Evolutionary conservation across 2,888 invertebrate species (phyloP).

Genomic region (Temnothorax rugatulus): DNA sequence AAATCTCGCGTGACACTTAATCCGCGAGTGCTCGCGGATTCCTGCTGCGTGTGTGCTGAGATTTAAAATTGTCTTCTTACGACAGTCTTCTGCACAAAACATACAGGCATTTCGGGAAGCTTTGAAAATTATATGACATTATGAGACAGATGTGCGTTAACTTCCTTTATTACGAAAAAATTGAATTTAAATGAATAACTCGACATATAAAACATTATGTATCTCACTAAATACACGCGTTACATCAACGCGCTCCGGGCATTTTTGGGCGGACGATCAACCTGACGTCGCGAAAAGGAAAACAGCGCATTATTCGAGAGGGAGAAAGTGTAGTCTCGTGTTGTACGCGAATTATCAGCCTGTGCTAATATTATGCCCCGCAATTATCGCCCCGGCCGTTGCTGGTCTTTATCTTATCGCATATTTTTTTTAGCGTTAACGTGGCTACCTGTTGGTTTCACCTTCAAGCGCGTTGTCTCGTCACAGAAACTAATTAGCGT

Average conservation of each 20-base stretch:
- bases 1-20: slow-evolving; percentile 23
- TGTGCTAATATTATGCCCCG: slow-evolving; percentile 73
- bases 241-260: background rate
- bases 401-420: slow-evolving; percentile 67
- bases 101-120: no score
- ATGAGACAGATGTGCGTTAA: background rate
- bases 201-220: background rate
- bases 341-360: slow-evolving; percentile 66
- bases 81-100: background rate
- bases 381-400: slow-evolving; percentile 68
- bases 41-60: background rate
- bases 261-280: slow-evolving; percentile 2
- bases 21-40: background rate
- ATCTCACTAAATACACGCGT: background rate
- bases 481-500: slow-evolving; percentile 53
- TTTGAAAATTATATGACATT: background rate
- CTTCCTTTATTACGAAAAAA: background rate
- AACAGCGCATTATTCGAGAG: background rate
- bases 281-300: background rate
- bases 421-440: slow-evolving; percentile 46
- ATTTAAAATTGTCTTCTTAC: background rate
- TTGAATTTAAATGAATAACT: background rate
- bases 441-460: slow-evolving; percentile 54
- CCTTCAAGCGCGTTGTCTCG: slow-evolving; percentile 20
- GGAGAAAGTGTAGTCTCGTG: slow-evolving; percentile 13